These are phyloP conservation scores for Odontocolon sp. DNA, from an alignment of 2,888 invertebrate genomes.

Conservation along the genomic window DNA sequence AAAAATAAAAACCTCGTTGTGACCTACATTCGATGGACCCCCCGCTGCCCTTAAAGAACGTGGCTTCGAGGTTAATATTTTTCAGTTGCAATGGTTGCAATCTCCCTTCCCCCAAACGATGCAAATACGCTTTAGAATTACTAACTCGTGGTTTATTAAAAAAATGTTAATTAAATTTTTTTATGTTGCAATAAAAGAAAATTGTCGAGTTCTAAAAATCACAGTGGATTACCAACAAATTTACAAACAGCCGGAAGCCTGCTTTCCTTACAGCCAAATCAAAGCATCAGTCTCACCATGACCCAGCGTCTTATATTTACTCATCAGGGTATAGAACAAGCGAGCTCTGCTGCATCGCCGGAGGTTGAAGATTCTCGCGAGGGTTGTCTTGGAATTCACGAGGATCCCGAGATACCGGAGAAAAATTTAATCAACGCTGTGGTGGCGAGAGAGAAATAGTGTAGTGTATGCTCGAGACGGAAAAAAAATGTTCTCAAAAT, in stretches of 20 bases:
- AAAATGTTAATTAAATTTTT: not conserved
- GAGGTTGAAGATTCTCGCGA: not conserved
- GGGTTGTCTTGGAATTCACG: conserved; percentile 10
- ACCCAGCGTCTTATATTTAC: conserved; percentile 9
- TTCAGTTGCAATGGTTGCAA: too few relatives aligned
- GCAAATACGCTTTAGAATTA: not conserved
- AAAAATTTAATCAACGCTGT: conserved; percentile 40
- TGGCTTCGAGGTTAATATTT: too few relatives aligned
- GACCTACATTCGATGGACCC: too few relatives aligned
- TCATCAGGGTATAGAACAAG: not conserved
- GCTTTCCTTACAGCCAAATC: not conserved
- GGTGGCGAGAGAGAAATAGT: too few relatives aligned
- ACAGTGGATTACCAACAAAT: not conserved
- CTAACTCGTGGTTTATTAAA: too few relatives aligned
- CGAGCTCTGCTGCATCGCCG: not conserved
- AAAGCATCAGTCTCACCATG: not conserved
- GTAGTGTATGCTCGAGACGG: not conserved
- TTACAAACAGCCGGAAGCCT: conserved; percentile 18
- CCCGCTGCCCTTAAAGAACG: too few relatives aligned
- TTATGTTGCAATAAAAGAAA: conserved; percentile 4
- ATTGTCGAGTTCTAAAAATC: conserved; percentile 7
- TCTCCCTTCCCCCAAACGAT: too few relatives aligned
- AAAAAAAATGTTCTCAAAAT: conserved; percentile 3
- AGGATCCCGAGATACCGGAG: not conserved
- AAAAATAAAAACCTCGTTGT: too few relatives aligned